Evolutionary conservation across 2,797 vertebrate species (phyloP).

Genomic region (Oryzias dopingdopingensis): DNA sequence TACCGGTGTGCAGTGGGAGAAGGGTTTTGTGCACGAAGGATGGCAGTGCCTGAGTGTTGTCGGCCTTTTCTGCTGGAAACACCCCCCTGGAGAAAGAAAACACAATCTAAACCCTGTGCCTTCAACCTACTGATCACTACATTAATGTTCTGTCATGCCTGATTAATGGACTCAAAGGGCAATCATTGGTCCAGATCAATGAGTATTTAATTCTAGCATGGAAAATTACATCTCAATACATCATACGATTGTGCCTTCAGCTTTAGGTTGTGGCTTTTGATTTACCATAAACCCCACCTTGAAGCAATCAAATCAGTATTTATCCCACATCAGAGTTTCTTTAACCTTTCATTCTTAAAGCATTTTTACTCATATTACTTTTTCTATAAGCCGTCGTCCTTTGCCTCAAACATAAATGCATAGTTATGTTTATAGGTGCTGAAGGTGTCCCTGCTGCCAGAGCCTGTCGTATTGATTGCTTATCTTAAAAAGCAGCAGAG

Average conservation of each 20-base stretch:
- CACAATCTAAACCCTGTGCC: conserved; percentile 40
- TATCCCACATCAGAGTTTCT: conserved; percentile 54
- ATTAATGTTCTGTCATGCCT: conserved; percentile 70
- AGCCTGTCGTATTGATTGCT: conserved; percentile 69
- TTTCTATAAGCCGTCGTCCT: conserved; percentile 46
- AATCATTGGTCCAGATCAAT: conserved; percentile 72
- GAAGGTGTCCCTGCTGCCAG: conserved; percentile 54
- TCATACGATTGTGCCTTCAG: conserved; percentile 64
- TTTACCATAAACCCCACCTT: conserved; percentile 65
- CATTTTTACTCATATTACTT: conserved; percentile 49
- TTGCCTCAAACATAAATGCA: conserved; percentile 67
- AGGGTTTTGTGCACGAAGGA: conserved; percentile 91
- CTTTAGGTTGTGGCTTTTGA: conserved; percentile 56
- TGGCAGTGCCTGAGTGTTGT: conserved; percentile 85
- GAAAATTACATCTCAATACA: conserved; percentile 79
- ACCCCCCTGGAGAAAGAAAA: conserved; percentile 84
- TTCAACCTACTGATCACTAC: conserved; percentile 65
- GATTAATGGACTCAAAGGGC: conserved; percentile 68
- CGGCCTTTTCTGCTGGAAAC: conserved; percentile 83
- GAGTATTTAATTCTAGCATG: conserved; percentile 73
- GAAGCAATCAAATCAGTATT: conserved; percentile 71
- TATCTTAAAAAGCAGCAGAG: conserved; percentile 55
- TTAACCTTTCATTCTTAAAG: conserved; percentile 46
- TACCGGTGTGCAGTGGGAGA: conserved; percentile 97
- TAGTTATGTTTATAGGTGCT: conserved; percentile 76